phyloP scores from a whole-genome alignment of 1,140 invertebrate species.

The Rhopalosiphum padi region DNA sequence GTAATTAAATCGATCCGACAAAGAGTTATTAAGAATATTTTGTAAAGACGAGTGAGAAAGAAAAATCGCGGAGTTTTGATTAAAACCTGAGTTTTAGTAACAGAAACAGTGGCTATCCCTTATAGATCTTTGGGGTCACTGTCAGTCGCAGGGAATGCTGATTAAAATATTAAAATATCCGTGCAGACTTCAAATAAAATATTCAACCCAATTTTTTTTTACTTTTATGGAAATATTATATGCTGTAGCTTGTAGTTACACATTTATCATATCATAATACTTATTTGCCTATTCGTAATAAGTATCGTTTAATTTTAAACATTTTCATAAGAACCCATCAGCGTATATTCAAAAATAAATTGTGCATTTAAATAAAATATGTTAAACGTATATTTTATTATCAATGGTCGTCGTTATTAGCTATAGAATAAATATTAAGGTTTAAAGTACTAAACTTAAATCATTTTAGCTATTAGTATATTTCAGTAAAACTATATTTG shows the following conservation, averaged over 20 bases:
- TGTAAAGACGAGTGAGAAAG: background rate
- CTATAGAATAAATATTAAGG: background rate
- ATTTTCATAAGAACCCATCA: background rate
- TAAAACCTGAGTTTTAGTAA: slow-evolving; percentile 2
- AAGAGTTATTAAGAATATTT: background rate
- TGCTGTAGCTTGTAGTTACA: background rate
- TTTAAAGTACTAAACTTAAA: background rate
- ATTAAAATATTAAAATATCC: slow-evolving; percentile 38
- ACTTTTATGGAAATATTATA: background rate
- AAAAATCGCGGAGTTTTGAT: slow-evolving; percentile 20
- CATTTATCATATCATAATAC: background rate
- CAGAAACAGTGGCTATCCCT: background rate
- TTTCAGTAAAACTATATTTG: background rate
- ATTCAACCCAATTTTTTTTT: background rate
- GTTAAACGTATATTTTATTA: background rate
- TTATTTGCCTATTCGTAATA: background rate
- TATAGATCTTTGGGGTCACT: background rate
- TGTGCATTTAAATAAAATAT: background rate
- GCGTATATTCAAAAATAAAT: background rate
- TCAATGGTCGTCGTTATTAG: background rate
- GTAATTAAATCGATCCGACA: background rate
- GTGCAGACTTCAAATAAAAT: background rate
- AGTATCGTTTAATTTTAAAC: background rate
- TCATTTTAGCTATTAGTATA: background rate
- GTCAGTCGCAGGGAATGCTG: background rate